Conservation (phyloP, 2,113 vertebrate species). For the Oryzias woworae region DNA sequence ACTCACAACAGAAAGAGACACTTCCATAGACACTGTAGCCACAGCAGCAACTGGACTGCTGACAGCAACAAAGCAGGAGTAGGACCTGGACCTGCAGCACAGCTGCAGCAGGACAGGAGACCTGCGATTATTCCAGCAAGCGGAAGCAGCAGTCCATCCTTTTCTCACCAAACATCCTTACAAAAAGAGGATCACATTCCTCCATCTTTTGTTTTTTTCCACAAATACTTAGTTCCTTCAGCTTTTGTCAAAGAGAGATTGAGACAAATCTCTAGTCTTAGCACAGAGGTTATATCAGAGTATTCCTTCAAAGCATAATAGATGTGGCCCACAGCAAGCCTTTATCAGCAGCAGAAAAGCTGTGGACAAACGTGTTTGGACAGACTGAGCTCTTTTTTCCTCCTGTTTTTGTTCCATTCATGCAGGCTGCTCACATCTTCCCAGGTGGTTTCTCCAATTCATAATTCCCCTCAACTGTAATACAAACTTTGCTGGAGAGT, state of each 20-base stretch:
- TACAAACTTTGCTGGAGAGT: too few relatives aligned
- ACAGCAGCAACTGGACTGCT: constrained; percentile 23
- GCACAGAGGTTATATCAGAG: constrained; percentile 44
- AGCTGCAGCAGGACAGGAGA: constrained; percentile 30
- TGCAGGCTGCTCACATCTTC: constrained; percentile 45
- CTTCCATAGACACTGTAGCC: too few relatives aligned
- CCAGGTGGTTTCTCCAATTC: constrained; percentile 49
- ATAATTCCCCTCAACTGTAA: constrained; percentile 11
- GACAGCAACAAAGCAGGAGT: constrained; percentile 59
- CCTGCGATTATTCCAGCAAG: constrained; percentile 56
- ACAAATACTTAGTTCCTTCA: constrained; percentile 59
- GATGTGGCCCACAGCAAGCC: constrained; percentile 46
- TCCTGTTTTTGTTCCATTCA: constrained; percentile 48
- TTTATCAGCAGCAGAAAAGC: constrained; percentile 44
- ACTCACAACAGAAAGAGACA: too few relatives aligned
- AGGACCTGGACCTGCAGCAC: constrained; percentile 35
- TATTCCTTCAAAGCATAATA: constrained; percentile 59
- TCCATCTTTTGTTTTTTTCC: constrained; percentile 42
- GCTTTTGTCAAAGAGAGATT: constrained; percentile 47
- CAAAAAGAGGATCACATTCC: constrained; percentile 65
- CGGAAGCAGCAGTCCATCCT: constrained; percentile 43
- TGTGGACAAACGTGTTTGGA: constrained; percentile 54
- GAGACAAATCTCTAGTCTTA: constrained; percentile 54
- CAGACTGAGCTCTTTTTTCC: constrained; percentile 43
- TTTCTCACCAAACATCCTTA: constrained; percentile 44